These are phyloP conservation scores for Chionomys nivalis DNA, from an alignment of 2,113 vertebrate genomes.

Conservation along the genomic window DNA sequence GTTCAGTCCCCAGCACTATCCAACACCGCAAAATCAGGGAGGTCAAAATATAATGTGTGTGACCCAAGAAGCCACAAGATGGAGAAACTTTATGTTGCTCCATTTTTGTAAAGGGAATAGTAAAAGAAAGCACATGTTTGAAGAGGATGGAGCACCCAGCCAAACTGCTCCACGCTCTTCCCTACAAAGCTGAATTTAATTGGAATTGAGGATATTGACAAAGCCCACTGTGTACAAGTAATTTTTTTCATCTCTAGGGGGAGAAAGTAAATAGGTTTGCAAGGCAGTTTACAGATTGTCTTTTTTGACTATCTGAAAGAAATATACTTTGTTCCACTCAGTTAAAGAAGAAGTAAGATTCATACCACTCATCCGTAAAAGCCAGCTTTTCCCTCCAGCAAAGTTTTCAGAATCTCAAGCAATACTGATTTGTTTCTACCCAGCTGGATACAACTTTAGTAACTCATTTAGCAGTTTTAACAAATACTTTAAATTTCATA, in stretches of 20 bases:
- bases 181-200: conserved; percentile 7
- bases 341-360: conserved; percentile 74
- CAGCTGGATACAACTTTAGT: conserved; percentile 8
- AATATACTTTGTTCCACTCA: conserved; percentile 64
- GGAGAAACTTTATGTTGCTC: neutral
- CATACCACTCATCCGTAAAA: conserved; percentile 64
- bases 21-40: neutral
- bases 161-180: neutral
- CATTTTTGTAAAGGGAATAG: conserved; percentile 23
- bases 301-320: conserved; percentile 50
- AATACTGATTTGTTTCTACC: conserved; percentile 43
- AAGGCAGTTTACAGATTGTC: neutral
- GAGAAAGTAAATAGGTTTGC: neutral
- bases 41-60: rapidly evolving
- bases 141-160: neutral
- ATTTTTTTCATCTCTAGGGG: neutral
- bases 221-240: neutral
- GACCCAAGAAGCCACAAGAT: neutral
- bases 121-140: neutral
- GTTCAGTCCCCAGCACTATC: too few relatives aligned
- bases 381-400: conserved; percentile 18
- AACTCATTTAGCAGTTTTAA: conserved; percentile 36
- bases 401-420: conserved; percentile 34
- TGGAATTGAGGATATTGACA: conserved; percentile 23
- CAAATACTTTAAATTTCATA: neutral